Conservation (phyloP, 2,797 vertebrate genomes). For the Intellagama lesueurii region DNA sequence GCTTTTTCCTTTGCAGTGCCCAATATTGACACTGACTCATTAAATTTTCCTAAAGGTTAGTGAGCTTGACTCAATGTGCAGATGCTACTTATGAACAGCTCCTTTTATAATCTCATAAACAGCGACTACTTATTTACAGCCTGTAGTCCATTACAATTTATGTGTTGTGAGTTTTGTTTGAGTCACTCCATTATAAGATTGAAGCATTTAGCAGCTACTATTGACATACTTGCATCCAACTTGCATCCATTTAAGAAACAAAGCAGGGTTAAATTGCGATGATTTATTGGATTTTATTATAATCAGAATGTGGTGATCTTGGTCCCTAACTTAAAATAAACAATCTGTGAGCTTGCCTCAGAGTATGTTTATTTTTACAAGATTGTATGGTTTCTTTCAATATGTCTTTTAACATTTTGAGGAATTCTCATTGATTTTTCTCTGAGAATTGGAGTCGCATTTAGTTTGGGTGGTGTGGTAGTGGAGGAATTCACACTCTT, state of each 20-base stretch:
- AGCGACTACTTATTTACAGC: background rate
- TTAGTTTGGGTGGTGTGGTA: background rate
- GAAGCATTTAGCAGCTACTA: background rate
- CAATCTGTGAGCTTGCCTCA: background rate
- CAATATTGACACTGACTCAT: constrained; percentile 39
- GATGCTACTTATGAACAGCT: constrained; percentile 29
- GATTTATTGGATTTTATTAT: constrained; percentile 4
- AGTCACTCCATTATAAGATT: constrained; percentile 7
- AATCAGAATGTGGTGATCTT: background rate
- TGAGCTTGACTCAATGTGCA: background rate
- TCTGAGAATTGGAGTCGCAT: constrained; percentile 31
- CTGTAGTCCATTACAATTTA: background rate
- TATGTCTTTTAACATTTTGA: background rate
- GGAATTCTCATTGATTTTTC: constrained; percentile 12
- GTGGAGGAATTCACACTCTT: constrained; percentile 13
- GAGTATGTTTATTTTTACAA: constrained; percentile 21
- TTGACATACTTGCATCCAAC: constrained; percentile 21
- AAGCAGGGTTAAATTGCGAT: background rate
- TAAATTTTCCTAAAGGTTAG: constrained; percentile 32
- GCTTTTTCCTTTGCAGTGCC: constrained; percentile 38
- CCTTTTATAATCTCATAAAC: constrained; percentile 29
- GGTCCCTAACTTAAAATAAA: constrained; percentile 30
- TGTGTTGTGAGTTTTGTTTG: constrained; percentile 4
- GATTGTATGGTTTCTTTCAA: constrained; percentile 34
- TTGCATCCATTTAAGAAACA: background rate